phyloP scores from a whole-genome alignment of 2,888 invertebrate genomes.

The Gerris lacustris region DNA sequence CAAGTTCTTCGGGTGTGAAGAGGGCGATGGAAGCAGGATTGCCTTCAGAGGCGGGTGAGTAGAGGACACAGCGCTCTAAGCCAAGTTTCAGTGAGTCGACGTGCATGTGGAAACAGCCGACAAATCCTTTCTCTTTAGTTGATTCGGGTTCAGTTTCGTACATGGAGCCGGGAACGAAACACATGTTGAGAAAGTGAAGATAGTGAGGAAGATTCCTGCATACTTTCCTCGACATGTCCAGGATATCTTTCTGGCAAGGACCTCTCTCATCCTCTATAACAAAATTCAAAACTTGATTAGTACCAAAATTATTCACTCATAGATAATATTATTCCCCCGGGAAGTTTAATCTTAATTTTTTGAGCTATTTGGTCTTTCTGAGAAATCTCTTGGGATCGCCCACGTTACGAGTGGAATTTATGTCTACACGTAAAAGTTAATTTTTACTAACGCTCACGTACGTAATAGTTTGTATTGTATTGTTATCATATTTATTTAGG shows the following conservation, averaged over 20 bases:
- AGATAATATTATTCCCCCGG: too few relatives aligned
- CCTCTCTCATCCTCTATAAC: slow-evolving; percentile 1
- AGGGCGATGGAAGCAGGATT: background rate
- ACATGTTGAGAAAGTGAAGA: slow-evolving; percentile 5
- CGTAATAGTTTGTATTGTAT: too few relatives aligned
- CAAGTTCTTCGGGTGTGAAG: background rate
- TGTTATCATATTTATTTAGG: too few relatives aligned
- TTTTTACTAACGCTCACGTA: too few relatives aligned
- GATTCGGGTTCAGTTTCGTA: background rate
- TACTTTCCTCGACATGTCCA: background rate
- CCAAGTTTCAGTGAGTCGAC: slow-evolving; percentile 4
- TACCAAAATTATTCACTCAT: too few relatives aligned
- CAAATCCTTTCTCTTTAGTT: background rate
- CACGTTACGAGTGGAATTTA: too few relatives aligned
- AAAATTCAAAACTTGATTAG: too few relatives aligned
- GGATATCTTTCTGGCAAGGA: background rate
- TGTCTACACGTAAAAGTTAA: too few relatives aligned
- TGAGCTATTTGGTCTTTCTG: too few relatives aligned
- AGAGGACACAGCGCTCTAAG: background rate
- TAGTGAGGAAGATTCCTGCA: slow-evolving; percentile 7
- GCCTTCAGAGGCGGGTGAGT: background rate
- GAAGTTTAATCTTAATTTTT: too few relatives aligned
- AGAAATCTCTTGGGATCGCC: too few relatives aligned
- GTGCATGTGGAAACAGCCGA: background rate
- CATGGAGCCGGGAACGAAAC: background rate